These are phyloP conservation scores for Cepaea hortensis DNA, from an alignment of 2,888 invertebrate species.

Conservation along the genomic window DNA sequence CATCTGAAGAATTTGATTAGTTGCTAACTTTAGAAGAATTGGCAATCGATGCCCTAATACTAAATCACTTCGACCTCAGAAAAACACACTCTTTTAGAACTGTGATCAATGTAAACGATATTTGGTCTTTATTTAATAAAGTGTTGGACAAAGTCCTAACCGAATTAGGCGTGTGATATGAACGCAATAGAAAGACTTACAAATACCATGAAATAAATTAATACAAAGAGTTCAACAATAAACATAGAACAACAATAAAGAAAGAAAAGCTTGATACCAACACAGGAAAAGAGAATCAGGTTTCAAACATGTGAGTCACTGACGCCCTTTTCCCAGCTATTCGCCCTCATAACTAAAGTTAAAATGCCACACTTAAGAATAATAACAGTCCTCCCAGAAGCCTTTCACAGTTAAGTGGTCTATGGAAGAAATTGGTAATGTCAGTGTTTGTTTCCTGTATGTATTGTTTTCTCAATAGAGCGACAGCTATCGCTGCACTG, in stretches of 20 bases:
- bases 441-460: slow-evolving; percentile 25
- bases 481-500: no score
- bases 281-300: background rate
- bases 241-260: background rate
- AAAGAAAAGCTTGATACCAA: background rate
- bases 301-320: background rate
- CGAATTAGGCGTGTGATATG: no score
- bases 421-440: background rate
- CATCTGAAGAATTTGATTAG: no score
- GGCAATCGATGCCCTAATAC: no score
- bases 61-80: no score
- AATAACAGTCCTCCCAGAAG: background rate
- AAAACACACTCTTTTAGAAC: no score
- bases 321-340: background rate
- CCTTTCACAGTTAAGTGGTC: background rate
- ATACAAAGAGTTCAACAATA: background rate
- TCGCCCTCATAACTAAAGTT: slow-evolving; percentile 17
- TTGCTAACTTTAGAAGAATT: no score
- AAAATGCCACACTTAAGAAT: slow-evolving; percentile 24
- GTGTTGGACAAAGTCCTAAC: no score
- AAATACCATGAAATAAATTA: no score
- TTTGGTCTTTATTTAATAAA: no score
- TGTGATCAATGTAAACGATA: no score
- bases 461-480: background rate
- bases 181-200: no score